Evolutionary conservation across 2,797 vertebrate species (phyloP).

Genomic region (Rhinophrynus dorsalis): DNA sequence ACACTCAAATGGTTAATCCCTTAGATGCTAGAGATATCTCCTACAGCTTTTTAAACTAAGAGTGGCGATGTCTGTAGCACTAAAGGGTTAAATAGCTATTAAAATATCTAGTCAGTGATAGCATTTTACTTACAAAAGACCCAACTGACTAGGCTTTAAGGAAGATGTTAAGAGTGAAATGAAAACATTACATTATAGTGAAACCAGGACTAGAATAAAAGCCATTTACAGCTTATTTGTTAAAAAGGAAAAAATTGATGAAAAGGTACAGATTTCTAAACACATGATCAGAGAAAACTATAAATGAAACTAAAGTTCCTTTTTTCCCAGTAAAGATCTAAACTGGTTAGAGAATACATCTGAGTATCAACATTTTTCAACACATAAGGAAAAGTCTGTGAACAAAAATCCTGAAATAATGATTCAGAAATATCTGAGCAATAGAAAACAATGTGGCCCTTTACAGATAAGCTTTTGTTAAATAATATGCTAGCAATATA

Average conservation of each 20-base stretch:
- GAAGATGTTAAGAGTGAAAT: slow-evolving; percentile 3
- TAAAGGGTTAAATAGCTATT: no score
- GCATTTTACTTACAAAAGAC: no score
- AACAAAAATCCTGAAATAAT: slow-evolving; percentile 1
- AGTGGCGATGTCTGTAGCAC: no score
- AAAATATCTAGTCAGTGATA: no score
- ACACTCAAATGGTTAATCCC: no score
- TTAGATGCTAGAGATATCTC: no score
- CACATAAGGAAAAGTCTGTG: slow-evolving; percentile 10
- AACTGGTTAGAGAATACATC: slow-evolving; percentile 18
- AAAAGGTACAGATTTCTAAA: slow-evolving; percentile 20
- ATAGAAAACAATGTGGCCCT: no score
- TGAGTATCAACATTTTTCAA: slow-evolving; percentile 24
- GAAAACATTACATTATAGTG: slow-evolving; percentile 3
- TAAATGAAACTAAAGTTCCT: slow-evolving; percentile 21
- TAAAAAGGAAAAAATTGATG: slow-evolving; percentile 25
- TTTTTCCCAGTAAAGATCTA: no score
- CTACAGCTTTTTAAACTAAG: no score
- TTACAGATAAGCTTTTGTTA: no score
- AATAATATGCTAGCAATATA: no score
- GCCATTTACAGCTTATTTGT: slow-evolving; percentile 12
- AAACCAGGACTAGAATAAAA: slow-evolving; percentile 31
- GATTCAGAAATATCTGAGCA: no score
- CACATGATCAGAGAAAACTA: not conserved
- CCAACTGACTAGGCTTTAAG: slow-evolving; percentile 23